A percentile compares a stretch with the other conserved stretches of the same genome.
These are phyloP conservation scores for Verasper variegatus DNA, from an alignment of 2,113 vertebrate species.

Conservation along the genomic window DNA sequence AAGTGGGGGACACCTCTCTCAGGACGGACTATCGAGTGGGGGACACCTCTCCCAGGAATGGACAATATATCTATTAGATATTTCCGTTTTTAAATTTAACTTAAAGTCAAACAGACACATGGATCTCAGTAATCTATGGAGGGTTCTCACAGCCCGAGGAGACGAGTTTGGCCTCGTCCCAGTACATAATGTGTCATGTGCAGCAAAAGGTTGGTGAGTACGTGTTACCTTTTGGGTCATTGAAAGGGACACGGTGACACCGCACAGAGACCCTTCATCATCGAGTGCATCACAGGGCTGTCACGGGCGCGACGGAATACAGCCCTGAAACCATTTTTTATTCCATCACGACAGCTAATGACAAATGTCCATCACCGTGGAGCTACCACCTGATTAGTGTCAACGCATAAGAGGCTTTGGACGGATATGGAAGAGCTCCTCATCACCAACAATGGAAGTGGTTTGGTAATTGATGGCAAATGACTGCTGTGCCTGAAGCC, in stretches of 20 bases:
- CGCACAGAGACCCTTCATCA: constrained; percentile 63
- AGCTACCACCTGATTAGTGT: constrained; percentile 59
- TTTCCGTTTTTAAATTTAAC: neutral
- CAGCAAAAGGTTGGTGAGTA: constrained; percentile 1
- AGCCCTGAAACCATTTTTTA: constrained; percentile 63
- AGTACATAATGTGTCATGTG: constrained; percentile 17
- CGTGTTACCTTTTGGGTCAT: constrained; percentile 22
- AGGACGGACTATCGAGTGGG: too few species aligned
- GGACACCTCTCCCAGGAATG: too few species aligned
- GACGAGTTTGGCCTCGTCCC: neutral
- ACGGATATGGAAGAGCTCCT: constrained; percentile 32
- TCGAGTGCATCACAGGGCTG: constrained; percentile 39
- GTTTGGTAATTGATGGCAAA: constrained; percentile 42
- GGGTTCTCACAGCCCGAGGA: neutral
- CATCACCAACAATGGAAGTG: constrained; percentile 28
- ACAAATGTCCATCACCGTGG: constrained; percentile 59
- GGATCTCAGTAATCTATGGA: neutral
- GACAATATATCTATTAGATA: too few species aligned
- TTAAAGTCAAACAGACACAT: neutral
- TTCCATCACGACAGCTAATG: constrained; percentile 61
- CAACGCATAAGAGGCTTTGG: constrained; percentile 35
- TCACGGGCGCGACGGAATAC: constrained; percentile 67
- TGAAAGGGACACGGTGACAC: constrained; percentile 51
- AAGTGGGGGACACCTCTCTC: too few species aligned
- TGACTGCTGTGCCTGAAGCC: constrained; percentile 30